phyloP scores from a whole-genome alignment of 2,797 vertebrate genomes.

The Hybognathus amarus region DNA sequence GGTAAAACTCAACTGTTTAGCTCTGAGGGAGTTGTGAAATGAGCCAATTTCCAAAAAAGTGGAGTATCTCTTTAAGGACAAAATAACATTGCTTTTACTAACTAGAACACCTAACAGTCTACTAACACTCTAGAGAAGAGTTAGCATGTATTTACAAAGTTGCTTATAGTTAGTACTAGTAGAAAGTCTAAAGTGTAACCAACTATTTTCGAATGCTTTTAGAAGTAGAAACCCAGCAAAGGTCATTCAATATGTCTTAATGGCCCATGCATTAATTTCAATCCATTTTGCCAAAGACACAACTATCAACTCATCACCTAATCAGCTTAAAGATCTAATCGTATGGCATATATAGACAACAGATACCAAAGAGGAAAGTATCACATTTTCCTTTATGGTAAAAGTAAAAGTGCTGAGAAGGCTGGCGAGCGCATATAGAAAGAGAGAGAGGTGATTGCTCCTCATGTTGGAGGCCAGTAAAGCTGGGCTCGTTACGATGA shows the following conservation, averaged over 20 bases:
- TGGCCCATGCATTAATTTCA: not conserved
- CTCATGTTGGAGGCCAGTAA: slow-evolving; percentile 69
- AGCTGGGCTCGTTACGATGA: slow-evolving; percentile 78
- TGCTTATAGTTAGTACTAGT: not conserved
- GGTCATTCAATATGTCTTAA: not conserved
- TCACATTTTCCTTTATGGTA: not conserved
- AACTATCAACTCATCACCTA: not conserved
- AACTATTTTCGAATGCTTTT: not conserved
- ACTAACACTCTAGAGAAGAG: not conserved
- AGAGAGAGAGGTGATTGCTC: slow-evolving; percentile 69
- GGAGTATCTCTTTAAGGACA: too few species aligned
- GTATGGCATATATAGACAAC: not conserved
- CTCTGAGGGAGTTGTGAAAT: too few species aligned
- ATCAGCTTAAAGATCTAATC: not conserved
- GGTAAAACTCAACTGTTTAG: too few species aligned
- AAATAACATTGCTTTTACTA: not conserved
- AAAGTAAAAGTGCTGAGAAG: slow-evolving; percentile 29
- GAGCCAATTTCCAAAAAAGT: too few species aligned
- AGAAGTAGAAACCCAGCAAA: not conserved
- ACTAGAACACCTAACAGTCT: not conserved
- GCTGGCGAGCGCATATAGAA: not conserved
- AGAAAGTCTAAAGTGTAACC: not conserved
- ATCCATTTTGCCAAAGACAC: not conserved
- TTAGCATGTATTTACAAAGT: not conserved
- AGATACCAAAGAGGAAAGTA: not conserved